Conservation (phyloP, 2,113 vertebrate species). For the Archilochus colubris region DNA sequence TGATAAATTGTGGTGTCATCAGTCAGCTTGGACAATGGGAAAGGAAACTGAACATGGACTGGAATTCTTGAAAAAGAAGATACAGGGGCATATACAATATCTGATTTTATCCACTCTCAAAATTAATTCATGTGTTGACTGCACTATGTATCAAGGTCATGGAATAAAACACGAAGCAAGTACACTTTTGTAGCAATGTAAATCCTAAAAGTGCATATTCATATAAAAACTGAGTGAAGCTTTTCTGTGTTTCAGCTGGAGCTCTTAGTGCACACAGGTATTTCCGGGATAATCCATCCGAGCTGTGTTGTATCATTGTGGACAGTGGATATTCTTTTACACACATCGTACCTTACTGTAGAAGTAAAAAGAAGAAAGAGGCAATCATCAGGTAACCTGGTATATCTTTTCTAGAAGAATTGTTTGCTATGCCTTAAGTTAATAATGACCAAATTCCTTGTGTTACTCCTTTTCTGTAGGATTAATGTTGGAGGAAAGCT, state of each 20-base stretch:
- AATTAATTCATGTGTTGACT: background rate
- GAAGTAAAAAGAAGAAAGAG: slow-evolving; percentile 95
- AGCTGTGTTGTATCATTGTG: slow-evolving; percentile 93
- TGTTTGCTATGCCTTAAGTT: background rate
- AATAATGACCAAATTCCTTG: slow-evolving; percentile 8
- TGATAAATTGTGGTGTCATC: background rate
- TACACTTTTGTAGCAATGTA: background rate
- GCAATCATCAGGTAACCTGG: slow-evolving; percentile 89
- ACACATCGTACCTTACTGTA: slow-evolving; percentile 92
- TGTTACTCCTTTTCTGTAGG: slow-evolving; percentile 72
- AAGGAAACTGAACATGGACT: background rate
- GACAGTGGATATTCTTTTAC: slow-evolving; percentile 98
- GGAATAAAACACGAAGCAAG: background rate
- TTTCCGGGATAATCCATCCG: slow-evolving; percentile 88
- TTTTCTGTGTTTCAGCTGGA: slow-evolving; percentile 81
- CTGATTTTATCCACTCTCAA: background rate
- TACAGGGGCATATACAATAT: background rate
- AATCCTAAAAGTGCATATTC: background rate
- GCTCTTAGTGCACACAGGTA: slow-evolving; percentile 91
- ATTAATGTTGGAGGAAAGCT: slow-evolving; percentile 97
- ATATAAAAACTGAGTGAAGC: background rate
- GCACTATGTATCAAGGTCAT: background rate
- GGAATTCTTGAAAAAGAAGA: background rate
- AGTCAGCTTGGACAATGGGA: background rate
- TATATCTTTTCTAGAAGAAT: background rate